Conservation (phyloP, 2,888 invertebrate species). For the Brachyptera risi region DNA sequence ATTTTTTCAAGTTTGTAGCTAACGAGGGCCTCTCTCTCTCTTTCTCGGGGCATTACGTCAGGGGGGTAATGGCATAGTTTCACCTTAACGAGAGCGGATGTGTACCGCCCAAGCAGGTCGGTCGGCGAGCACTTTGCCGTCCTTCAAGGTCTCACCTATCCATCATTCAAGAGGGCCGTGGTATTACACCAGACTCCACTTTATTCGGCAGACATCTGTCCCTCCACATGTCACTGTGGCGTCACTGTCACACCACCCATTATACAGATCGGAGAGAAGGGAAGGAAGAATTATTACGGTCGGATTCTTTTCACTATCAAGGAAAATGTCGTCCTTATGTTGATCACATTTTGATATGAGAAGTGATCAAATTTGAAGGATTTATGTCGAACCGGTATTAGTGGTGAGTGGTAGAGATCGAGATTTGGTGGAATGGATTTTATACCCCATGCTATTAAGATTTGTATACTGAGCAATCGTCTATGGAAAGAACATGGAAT, state of each 20-base stretch:
- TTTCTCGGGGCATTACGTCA: conserved; percentile 11
- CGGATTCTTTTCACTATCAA: conserved; percentile 34
- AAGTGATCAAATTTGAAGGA: no score
- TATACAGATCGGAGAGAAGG: conserved; percentile 39
- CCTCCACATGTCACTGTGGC: conserved; percentile 31
- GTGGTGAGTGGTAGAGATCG: no score
- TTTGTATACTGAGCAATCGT: no score
- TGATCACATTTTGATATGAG: no score
- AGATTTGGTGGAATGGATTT: no score
- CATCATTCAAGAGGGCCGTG: conserved; percentile 22
- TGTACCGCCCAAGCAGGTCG: conserved; percentile 6
- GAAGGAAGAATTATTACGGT: conserved; percentile 43
- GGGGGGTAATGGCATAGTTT: conserved; percentile 17
- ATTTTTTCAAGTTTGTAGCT: neutral
- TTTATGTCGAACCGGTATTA: no score
- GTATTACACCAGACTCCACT: conserved; percentile 24
- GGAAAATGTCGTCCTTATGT: no score
- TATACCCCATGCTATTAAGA: no score
- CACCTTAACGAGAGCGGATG: neutral
- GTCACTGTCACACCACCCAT: conserved; percentile 35
- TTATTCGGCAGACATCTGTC: conserved; percentile 29
- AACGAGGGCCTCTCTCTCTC: conserved; percentile 11
- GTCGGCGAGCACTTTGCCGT: conserved; percentile 19
- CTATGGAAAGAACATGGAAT: no score
- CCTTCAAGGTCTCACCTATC: conserved; percentile 26